Percentiles rank a stretch among this genome's conserved stretches.
Evolutionary conservation across 2,113 vertebrate species (phyloP).

Genomic region (Pachyramphus minor): DNA sequence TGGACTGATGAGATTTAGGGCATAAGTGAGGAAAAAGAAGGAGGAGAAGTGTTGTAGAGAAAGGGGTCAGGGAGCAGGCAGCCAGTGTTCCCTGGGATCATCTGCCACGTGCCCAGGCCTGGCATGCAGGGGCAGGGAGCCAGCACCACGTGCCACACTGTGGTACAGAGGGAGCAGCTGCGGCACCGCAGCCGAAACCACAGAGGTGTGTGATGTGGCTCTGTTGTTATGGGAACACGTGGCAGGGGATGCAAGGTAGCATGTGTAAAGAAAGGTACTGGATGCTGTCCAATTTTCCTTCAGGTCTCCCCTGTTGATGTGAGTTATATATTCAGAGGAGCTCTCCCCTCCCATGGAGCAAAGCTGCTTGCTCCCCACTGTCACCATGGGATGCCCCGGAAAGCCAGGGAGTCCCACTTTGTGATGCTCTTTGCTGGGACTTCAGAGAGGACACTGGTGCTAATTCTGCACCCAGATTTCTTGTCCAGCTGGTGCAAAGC

Average conservation of each 20-base stretch:
- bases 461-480: background rate
- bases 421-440: background rate
- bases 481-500: background rate
- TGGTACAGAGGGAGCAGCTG: rapidly evolving
- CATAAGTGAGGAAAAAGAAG: background rate
- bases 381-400: rapidly evolving
- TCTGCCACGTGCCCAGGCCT: background rate
- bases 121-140: background rate
- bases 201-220: rapidly evolving
- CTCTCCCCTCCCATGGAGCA: background rate
- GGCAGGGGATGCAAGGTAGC: background rate
- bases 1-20: background rate
- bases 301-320: background rate
- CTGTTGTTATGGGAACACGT: background rate
- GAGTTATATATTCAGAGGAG: rapidly evolving
- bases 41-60: background rate
- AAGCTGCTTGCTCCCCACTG: background rate
- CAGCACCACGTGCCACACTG: rapidly evolving
- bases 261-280: background rate
- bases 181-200: background rate
- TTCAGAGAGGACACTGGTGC: background rate
- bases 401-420: background rate
- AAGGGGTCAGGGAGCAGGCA: background rate
- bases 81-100: background rate
- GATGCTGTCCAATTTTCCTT: background rate